Conservation (phyloP, 2,888 invertebrate species). For the Sphaerophoria taeniata region DNA sequence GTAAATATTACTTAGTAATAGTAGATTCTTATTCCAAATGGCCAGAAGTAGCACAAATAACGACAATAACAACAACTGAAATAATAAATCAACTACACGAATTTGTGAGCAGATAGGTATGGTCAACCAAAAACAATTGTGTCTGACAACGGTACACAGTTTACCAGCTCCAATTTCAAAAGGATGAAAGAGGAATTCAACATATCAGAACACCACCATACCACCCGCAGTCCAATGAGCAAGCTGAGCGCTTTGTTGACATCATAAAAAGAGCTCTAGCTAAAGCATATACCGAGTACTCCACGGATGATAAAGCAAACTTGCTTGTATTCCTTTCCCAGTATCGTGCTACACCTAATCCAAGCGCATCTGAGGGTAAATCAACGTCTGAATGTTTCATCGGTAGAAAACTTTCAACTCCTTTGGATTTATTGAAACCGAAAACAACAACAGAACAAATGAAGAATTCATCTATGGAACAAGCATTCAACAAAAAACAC, state of each 20-base stretch:
- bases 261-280: too few relatives aligned
- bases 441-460: neutral
- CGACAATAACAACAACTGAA: neutral
- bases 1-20: constrained; percentile 20
- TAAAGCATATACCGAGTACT: too few relatives aligned
- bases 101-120: constrained; percentile 5
- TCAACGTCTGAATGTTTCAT: constrained; percentile 9
- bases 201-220: too few relatives aligned
- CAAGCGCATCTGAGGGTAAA: constrained; percentile 8
- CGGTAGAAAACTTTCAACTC: constrained; percentile 5
- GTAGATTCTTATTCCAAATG: constrained; percentile 20
- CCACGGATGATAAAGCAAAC: too few relatives aligned
- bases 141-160: constrained; percentile 70
- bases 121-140: constrained; percentile 38
- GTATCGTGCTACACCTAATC: too few relatives aligned
- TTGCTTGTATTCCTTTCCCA: too few relatives aligned
- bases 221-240: too few relatives aligned
- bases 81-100: constrained; percentile 9
- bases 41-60: constrained; percentile 5
- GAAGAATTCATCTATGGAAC: constrained; percentile 3
- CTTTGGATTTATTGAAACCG: neutral
- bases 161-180: too few relatives aligned
- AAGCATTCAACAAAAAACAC: constrained; percentile 2
- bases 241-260: too few relatives aligned
- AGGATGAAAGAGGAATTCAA: too few relatives aligned